phyloP scores from a whole-genome alignment of 2,113 vertebrate genomes.

The Onychostoma macrolepis region DNA sequence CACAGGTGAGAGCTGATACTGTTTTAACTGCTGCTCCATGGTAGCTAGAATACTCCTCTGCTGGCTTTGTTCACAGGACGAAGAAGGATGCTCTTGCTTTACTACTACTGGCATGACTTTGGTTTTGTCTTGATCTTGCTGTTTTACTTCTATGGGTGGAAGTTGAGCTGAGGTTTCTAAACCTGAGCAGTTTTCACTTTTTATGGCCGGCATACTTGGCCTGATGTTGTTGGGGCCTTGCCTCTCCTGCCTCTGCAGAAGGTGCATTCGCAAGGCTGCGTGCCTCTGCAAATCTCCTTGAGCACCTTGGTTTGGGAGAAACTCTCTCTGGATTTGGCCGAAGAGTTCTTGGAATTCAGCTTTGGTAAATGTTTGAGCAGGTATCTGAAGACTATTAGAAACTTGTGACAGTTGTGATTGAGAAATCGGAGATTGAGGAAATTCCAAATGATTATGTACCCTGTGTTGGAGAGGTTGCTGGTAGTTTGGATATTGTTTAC shows the following conservation, averaged over 20 bases:
- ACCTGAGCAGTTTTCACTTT: conserved; percentile 80
- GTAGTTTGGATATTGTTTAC: conserved; percentile 76
- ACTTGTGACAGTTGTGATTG: conserved; percentile 72
- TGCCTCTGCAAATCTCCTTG: conserved; percentile 83
- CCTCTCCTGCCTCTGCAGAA: conserved; percentile 88
- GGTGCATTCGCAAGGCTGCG: conserved; percentile 87
- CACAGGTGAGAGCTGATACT: conserved; percentile 87
- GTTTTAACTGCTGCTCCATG: conserved; percentile 92
- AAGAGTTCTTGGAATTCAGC: conserved; percentile 67
- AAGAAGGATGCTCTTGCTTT: conserved; percentile 85
- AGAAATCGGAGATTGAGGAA: conserved; percentile 69
- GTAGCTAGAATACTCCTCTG: conserved; percentile 89
- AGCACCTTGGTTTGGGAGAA: conserved; percentile 69
- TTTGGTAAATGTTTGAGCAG: conserved; percentile 70
- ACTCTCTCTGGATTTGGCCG: conserved; percentile 69
- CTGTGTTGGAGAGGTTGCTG: conserved; percentile 73
- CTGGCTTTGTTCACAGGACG: conserved; percentile 72
- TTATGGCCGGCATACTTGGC: conserved; percentile 75
- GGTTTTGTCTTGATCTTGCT: conserved; percentile 70
- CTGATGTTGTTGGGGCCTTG: conserved; percentile 74
- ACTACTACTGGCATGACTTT: conserved; percentile 74
- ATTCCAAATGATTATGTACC: conserved; percentile 63
- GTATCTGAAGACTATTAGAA: conserved; percentile 62
- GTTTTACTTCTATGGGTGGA: conserved; percentile 62
- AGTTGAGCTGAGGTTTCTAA: conserved; percentile 69